Conservation (phyloP, 1,140 invertebrate species). For the Xylocopa sonorina region DNA sequence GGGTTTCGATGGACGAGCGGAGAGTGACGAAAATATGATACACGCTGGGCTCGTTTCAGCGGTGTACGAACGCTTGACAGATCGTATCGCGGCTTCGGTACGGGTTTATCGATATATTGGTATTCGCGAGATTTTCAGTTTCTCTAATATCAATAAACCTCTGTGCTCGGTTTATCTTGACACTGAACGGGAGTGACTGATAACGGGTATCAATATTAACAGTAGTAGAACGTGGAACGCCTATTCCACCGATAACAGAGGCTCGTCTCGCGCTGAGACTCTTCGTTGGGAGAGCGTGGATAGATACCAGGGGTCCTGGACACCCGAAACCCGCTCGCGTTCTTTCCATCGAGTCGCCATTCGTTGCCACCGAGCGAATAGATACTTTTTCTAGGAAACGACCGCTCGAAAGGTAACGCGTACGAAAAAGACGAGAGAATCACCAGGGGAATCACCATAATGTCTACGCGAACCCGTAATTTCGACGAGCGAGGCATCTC, state of each 20-base stretch:
- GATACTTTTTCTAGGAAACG: slow-evolving; percentile 1
- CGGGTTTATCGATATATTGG: background rate
- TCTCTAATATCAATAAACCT: background rate
- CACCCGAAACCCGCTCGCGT: background rate
- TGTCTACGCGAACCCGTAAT: slow-evolving; percentile 59
- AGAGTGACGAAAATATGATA: background rate
- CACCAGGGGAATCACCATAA: slow-evolving; percentile 14
- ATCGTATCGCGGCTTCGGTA: background rate
- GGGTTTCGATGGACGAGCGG: background rate
- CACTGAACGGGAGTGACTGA: background rate
- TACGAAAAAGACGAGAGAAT: background rate
- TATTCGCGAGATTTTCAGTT: slow-evolving; percentile 3
- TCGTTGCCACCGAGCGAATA: too few species aligned
- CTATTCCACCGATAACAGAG: slow-evolving; percentile 20
- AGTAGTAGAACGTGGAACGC: background rate
- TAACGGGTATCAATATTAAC: slow-evolving; percentile 3
- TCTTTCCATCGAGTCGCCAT: too few species aligned
- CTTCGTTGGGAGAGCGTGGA: background rate
- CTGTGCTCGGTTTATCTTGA: background rate
- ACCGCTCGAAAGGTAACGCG: background rate
- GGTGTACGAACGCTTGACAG: background rate
- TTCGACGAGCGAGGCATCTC: slow-evolving; percentile 26
- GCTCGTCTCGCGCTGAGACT: background rate
- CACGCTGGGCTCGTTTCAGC: background rate
- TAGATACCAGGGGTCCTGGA: background rate